Percentiles rank a stretch among this genome's conserved stretches.
These are phyloP conservation scores for Aculops lycopersici DNA, from an alignment of 1,140 invertebrate species.

Conservation along the genomic window DNA sequence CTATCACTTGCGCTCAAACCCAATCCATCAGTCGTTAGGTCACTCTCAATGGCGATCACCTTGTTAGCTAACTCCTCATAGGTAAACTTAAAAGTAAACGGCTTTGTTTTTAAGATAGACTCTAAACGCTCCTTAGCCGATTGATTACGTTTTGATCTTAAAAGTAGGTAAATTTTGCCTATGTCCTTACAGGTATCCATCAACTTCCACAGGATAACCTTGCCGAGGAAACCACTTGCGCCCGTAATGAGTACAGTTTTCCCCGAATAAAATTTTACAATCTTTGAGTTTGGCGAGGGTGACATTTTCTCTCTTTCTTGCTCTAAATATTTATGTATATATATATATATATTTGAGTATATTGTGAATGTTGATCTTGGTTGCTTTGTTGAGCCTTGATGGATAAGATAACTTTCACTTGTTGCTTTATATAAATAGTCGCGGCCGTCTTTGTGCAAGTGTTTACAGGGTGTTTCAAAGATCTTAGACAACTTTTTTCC, in stretches of 20 bases:
- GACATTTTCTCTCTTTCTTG: neutral
- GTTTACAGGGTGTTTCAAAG: too few relatives aligned
- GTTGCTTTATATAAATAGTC: too few relatives aligned
- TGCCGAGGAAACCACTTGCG: constrained; percentile 35
- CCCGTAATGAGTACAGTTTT: constrained; percentile 31
- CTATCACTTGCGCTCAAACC: constrained; percentile 47
- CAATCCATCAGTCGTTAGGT: constrained; percentile 51
- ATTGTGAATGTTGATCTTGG: too few relatives aligned
- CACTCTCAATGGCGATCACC: constrained; percentile 50
- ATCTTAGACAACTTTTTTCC: too few relatives aligned
- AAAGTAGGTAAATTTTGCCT: constrained; percentile 30
- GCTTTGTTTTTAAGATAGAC: neutral
- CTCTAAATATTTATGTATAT: too few relatives aligned
- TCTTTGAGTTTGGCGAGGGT: constrained; percentile 3
- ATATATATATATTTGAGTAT: too few relatives aligned
- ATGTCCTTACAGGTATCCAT: constrained; percentile 20
- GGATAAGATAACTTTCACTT: too few relatives aligned
- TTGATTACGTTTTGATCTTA: constrained; percentile 34
- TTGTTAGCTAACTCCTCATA: constrained; percentile 19
- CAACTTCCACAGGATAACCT: constrained; percentile 30
- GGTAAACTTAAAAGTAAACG: neutral
- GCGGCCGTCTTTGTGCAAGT: too few relatives aligned
- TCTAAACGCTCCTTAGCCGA: constrained; percentile 12
- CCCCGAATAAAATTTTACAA: constrained; percentile 22
- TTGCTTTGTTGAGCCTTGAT: too few relatives aligned